Evolutionary conservation across 2,888 invertebrate genomes (phyloP).

Genomic region (Mimachlamys varia): DNA sequence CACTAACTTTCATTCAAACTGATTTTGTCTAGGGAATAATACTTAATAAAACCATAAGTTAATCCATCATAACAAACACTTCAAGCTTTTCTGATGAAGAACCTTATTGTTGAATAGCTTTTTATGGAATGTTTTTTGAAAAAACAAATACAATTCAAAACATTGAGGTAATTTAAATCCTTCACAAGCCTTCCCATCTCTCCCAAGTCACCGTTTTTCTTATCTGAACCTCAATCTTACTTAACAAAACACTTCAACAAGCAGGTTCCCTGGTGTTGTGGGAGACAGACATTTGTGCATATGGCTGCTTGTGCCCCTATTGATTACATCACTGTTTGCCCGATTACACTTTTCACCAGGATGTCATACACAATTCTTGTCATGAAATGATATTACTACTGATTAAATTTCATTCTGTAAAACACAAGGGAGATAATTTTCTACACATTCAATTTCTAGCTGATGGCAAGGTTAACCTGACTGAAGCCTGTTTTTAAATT

Average conservation of each 20-base stretch:
- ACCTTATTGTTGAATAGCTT: too few species aligned
- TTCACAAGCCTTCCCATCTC: neutral
- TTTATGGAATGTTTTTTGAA: too few species aligned
- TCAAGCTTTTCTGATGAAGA: too few species aligned
- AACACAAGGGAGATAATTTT: neutral
- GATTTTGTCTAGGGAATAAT: too few species aligned
- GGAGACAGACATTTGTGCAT: neutral
- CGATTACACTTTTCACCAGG: neutral
- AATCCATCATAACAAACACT: too few species aligned
- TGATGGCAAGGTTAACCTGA: neutral
- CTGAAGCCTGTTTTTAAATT: neutral
- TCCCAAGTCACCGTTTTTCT: neutral
- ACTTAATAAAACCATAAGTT: too few species aligned
- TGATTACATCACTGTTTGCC: neutral
- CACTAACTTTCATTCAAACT: too few species aligned
- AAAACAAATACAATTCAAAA: too few species aligned
- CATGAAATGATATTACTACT: neutral
- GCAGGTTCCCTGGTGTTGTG: neutral
- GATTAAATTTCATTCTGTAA: constrained; percentile 14
- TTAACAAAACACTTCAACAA: neutral
- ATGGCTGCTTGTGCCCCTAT: neutral
- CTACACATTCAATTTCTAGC: neutral
- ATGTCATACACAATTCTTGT: constrained; percentile 27
- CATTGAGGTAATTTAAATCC: neutral
- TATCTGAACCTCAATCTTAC: neutral